A percentile compares a stretch with the other conserved stretches of the same genome.
Evolutionary conservation across 1,140 invertebrate genomes (phyloP).

Genomic region (Hormaphis cornu): DNA sequence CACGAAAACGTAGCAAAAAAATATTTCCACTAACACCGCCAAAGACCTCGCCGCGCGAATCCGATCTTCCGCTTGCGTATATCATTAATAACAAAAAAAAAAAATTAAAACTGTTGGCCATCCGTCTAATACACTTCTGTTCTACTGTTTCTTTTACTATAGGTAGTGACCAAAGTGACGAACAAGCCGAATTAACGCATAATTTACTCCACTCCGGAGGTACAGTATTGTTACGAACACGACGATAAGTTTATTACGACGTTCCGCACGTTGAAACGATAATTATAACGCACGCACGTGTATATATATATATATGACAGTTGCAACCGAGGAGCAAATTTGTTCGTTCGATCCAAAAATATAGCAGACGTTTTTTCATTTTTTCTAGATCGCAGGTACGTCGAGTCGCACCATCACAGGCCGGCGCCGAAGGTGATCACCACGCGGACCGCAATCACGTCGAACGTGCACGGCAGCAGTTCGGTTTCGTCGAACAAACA

Average conservation of each 20-base stretch:
- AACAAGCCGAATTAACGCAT: constrained; percentile 70
- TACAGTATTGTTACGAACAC: constrained; percentile 40
- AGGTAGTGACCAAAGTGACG: constrained; percentile 64
- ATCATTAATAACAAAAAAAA: not conserved
- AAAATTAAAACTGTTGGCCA: not conserved
- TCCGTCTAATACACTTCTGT: constrained; percentile 23
- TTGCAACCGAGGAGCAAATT: no score
- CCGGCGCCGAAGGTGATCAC: constrained; percentile 62
- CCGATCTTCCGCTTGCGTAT: not conserved
- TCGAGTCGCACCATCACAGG: constrained; percentile 68
- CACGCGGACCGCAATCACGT: constrained; percentile 47
- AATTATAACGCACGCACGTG: not conserved
- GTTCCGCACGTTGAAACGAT: not conserved
- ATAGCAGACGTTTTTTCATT: no score
- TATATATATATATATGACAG: not conserved
- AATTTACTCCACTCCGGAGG: constrained; percentile 77
- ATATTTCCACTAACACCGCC: not conserved
- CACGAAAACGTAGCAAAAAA: not conserved
- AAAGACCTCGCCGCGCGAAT: no score
- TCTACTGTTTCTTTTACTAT: constrained; percentile 39
- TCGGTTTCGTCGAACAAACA: constrained; percentile 6
- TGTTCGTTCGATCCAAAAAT: no score
- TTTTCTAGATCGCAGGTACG: constrained; percentile 61
- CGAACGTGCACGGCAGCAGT: constrained; percentile 15
- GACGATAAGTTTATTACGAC: no score